A percentile compares a stretch with the other conserved stretches of the same genome.
phyloP scores from a whole-genome alignment of 2,888 invertebrate species.

The Drepana falcataria region DNA sequence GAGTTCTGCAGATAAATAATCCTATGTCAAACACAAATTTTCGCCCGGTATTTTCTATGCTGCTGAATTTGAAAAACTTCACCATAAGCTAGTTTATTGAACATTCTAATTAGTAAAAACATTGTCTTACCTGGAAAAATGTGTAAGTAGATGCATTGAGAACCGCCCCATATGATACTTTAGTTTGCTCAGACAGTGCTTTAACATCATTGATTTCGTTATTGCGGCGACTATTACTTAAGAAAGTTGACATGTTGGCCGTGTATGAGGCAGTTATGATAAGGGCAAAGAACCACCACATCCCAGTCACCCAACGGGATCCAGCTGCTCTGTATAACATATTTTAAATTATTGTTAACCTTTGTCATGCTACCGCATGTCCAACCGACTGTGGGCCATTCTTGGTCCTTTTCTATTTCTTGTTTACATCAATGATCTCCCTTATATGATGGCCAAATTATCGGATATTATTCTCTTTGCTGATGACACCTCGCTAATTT shows the following conservation, averaged over 20 bases:
- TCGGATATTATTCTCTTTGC: too few relatives aligned
- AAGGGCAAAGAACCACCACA: slow-evolving; percentile 96
- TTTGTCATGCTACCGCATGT: too few relatives aligned
- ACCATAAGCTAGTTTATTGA: too few relatives aligned
- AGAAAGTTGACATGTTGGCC: slow-evolving; percentile 89
- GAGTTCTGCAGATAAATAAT: slow-evolving; percentile 79
- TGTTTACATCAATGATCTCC: too few relatives aligned
- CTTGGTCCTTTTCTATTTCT: too few relatives aligned
- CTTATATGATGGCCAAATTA: too few relatives aligned
- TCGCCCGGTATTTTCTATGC: too few relatives aligned
- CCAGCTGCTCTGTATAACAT: slow-evolving; percentile 84
- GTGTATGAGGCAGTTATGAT: slow-evolving; percentile 91
- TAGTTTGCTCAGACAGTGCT: slow-evolving; percentile 88
- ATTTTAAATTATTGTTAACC: too few relatives aligned
- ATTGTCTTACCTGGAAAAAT: slow-evolving; percentile 85
- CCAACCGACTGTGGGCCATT: too few relatives aligned
- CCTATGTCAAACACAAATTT: neutral
- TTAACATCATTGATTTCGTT: slow-evolving; percentile 90
- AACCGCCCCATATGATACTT: slow-evolving; percentile 91
- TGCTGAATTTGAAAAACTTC: too few relatives aligned
- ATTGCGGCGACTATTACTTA: slow-evolving; percentile 88
- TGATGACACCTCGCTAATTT: too few relatives aligned
- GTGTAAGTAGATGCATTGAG: slow-evolving; percentile 88
- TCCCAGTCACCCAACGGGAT: slow-evolving; percentile 91
- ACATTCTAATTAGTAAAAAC: too few relatives aligned